Evolutionary conservation across 2,113 vertebrate genomes (phyloP), one percentile per base, ranked within the genome.

Genomic region (Syrmaticus mikado): DNA sequence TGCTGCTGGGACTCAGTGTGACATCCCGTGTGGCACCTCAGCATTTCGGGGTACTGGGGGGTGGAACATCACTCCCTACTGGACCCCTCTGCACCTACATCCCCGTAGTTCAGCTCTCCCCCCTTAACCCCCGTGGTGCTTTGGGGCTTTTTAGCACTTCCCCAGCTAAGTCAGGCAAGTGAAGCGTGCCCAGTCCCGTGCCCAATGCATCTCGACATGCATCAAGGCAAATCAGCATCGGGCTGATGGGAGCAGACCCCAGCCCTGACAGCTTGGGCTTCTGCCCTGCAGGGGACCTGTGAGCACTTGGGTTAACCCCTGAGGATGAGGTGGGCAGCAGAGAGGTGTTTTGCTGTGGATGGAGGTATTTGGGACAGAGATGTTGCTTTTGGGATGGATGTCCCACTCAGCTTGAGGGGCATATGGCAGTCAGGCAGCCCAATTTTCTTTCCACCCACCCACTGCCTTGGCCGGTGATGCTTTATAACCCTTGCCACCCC

Each of bases 171-270:
- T 17, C 34, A 52, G 48, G 46, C 21, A 9, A 71, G 25, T 28
- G 34, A 52, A 50, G n/a, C 67, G 24, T 52, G 61, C 61, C 61
- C 61, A 0, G 13, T 62, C 68, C 48, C 1, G 0, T 0, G 18
- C 78, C 74, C 92, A 74, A 95, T 96, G 76, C 68, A 32, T 83
- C 65, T 62, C 3, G 90, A 93, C 85, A 77, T 6, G 43, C 61
- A 71, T 96, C 94, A 90, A 94, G 72, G 92, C 87, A 92, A 93
- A 96, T 96, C 79, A 96, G 41, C 2, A 1, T 94, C 22, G 78
- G 45, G 68, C 5, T 2, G 87, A n/a, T 66, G 89, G 50, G 48
- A 45, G 25, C 24, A 52, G 25, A 66, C 50, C 89, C 58, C 48
- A 3, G 20, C 52, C 46, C 53, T 48, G 82, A 91, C 91, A 85